Evolutionary conservation across 2,888 invertebrate genomes (phyloP), one percentile per base, ranked within the genome.

Genomic region (Monoplex corrugatus): DNA sequence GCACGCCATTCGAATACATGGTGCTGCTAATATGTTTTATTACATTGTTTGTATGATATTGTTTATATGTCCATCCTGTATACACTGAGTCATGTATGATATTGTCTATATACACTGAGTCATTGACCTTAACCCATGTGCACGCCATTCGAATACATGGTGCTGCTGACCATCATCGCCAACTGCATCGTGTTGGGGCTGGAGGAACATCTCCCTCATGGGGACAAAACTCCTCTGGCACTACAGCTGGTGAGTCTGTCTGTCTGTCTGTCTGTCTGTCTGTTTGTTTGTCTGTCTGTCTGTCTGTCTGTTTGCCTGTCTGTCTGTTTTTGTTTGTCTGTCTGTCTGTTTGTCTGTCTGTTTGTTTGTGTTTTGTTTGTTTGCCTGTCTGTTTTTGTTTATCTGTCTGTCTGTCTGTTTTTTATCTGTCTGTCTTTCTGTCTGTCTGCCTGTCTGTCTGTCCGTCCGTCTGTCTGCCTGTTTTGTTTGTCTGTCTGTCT

Each of bases 131-230:
- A n/a, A n/a, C n/a, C n/a, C n/a, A n/a, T n/a, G 32, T 63, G 10
- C 86, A 97, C 97, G 97, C 99, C 99, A 97, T 99, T 99, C 97
- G 99, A 99, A 97, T 99, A 99, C 97, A 99, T 99, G 97, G 99
- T 99, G 97, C 98, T 99, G 97, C 98, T 99, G 97, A 99, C 99
- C 97, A 99, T 99, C 98, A 99, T 99, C 97, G 99, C 99, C 97
- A 99, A 99, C 98, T 99, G 99, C 97, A 98, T 99, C 97, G 99
- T 99, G 97, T 98, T 99, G 97, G 99, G 99, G 97, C 97, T 99
- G 97, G 99, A 99, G 97, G 99, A 99, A 97, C 99, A 99, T 97
- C 97, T 99, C 97, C 99, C 99, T 96, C 97, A 98, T 97, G 98
- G 98, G 96, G 99, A 99, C 97, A 99, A 99, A 97, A 99, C 99